Evolutionary conservation across 2,797 vertebrate species (phyloP).

Genomic region (Scolopax bukidnonensis): DNA sequence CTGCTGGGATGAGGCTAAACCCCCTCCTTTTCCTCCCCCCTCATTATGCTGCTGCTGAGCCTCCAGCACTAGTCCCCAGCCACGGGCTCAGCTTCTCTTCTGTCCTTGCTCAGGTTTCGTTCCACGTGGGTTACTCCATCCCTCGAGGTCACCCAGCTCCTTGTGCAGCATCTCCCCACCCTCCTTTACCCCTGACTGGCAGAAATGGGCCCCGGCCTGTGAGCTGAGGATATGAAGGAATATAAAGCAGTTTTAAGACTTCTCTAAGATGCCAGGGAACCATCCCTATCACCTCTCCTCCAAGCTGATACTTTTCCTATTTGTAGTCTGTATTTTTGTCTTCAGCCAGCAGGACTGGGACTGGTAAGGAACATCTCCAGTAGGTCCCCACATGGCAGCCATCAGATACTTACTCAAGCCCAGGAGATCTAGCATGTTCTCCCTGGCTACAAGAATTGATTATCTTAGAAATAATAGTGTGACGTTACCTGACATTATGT

Average conservation of each 20-base stretch:
- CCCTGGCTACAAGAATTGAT: background rate
- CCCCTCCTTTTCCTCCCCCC: background rate
- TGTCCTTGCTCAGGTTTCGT: background rate
- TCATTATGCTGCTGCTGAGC: background rate
- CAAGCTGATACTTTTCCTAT: background rate
- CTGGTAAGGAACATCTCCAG: background rate
- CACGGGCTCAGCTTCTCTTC: background rate
- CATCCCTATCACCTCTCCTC: background rate
- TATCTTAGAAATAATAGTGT: slow-evolving; percentile 17
- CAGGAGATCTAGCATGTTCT: background rate
- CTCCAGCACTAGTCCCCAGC: background rate
- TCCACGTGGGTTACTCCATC: background rate
- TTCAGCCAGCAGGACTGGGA: slow-evolving; percentile 6
- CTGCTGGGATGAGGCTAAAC: background rate
- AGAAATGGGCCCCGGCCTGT: background rate
- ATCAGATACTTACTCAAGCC: background rate
- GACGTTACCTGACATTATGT: background rate
- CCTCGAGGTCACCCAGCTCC: background rate
- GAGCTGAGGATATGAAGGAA: background rate
- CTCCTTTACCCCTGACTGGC: background rate
- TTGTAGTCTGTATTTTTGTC: background rate
- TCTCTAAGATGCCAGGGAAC: background rate
- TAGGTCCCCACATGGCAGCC: background rate
- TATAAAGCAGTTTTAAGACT: background rate
- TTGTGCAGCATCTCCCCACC: background rate